Percentiles rank a stretch among this genome's conserved stretches.
phyloP scores from a whole-genome alignment of 2,797 vertebrate species.

The Melanotaenia nigrans region DNA sequence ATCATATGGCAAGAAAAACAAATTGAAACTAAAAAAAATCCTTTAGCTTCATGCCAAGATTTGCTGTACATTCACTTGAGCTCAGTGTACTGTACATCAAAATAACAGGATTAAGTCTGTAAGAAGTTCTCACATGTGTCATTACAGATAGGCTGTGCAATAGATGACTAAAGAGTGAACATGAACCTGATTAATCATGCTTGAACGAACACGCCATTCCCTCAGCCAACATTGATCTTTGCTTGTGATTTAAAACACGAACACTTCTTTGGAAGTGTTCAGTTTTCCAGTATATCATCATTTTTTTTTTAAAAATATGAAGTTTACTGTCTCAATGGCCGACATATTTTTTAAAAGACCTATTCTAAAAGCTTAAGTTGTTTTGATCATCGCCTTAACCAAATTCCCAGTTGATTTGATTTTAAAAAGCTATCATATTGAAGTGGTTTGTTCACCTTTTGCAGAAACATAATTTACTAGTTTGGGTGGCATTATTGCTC shows the following conservation, averaged over 20 bases:
- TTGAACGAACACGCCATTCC: slow-evolving; percentile 15
- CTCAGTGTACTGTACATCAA: slow-evolving; percentile 16
- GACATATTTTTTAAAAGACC: background rate
- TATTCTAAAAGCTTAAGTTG: background rate
- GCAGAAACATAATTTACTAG: background rate
- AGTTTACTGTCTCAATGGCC: background rate
- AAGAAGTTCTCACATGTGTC: slow-evolving; percentile 27
- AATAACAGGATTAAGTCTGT: slow-evolving; percentile 22
- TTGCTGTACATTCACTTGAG: background rate
- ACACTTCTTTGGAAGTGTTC: background rate
- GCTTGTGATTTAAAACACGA: slow-evolving; percentile 11
- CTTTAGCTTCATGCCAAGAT: background rate
- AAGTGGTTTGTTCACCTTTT: background rate
- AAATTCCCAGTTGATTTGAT: background rate
- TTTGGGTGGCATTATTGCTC: background rate
- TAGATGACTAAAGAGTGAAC: slow-evolving; percentile 27
- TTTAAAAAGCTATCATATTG: background rate
- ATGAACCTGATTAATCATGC: slow-evolving; percentile 30
- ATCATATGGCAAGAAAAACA: background rate
- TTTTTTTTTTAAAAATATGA: background rate
- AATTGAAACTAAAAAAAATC: background rate
- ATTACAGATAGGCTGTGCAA: slow-evolving; percentile 21
- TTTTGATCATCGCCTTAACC: background rate
- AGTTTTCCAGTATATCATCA: background rate
- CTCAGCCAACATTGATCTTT: background rate